phyloP scores from a whole-genome alignment of 2,797 vertebrate genomes.

The Helarctos malayanus region DNA sequence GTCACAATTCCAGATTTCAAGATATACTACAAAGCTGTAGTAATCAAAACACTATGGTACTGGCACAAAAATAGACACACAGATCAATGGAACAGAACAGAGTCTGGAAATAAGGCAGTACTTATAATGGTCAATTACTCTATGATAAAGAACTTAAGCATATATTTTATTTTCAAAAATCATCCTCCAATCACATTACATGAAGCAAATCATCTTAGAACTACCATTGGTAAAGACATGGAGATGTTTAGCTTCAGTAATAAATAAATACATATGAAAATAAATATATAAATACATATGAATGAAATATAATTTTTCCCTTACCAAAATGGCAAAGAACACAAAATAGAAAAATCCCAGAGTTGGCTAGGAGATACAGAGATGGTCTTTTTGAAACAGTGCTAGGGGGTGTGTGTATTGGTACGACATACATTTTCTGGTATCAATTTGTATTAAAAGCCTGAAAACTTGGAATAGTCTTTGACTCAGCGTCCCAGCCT shows the following conservation, averaged over 20 bases:
- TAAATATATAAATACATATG: neutral
- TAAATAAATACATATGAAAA: neutral
- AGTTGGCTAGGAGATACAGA: neutral
- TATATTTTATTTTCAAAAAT: neutral
- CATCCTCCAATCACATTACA: neutral
- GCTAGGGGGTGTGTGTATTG: neutral
- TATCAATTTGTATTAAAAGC: neutral
- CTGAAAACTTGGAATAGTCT: neutral
- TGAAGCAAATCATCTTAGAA: neutral
- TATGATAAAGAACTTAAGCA: neutral
- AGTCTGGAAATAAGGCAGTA: neutral
- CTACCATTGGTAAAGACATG: neutral
- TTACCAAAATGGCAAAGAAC: slow-evolving; percentile 44
- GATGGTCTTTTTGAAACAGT: slow-evolving; percentile 38
- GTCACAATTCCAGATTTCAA: neutral
- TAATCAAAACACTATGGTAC: neutral
- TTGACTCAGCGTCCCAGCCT: neutral
- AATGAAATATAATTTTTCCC: neutral
- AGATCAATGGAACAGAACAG: neutral
- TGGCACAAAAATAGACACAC: neutral
- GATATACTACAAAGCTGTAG: neutral
- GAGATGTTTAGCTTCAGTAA: neutral
- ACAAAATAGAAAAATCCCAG: neutral
- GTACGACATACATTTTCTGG: neutral
- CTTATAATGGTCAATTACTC: neutral